Base-by-base conservation (phyloP, 2,113 vertebrate species). In the Protobothrops flavoviridis region DNA sequence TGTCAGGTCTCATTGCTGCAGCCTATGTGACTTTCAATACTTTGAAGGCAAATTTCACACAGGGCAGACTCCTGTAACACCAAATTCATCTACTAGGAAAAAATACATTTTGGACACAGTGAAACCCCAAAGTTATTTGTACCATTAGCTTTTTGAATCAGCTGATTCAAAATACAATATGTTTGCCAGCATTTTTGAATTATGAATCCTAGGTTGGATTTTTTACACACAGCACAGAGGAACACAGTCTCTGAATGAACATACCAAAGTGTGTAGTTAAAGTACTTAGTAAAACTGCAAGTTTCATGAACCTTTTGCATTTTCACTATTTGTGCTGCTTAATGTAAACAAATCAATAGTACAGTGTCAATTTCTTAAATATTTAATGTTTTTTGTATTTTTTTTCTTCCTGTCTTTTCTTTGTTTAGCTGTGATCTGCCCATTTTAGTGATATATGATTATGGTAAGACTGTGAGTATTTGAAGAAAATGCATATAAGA, bases 391-490 rank as follows among this genome's bases (percentile, higher is more conserved):
- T 0, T 3, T 59, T 12, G 8, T 74, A 29, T 89, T 93, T 92
- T 0, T 90, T 91, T 90, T 61, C 55, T 81, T 3, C 17, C 23
- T 21, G 85, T 92, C 91, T 61, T 94, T 61, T 61, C 8, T 64
- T 64, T 10, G 45, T 55, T 92, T 92, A 87, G 0, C 89, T 95
- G 39, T 55, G 21, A 85, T 91, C 55, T 26, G 57, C 24, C 24
- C 39, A 88, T 91, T 64, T 11, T 2, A 39, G 29, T 50, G 48
- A 11, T 15, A 45, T 91, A 45, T 91, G 89, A 93, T n/a, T 91
- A 57, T 56, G 91, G 33, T 94, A 96, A 95, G 87, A 90, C 93
- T 61, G 94, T 95, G 91, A 85, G 85, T 92, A 92, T 89, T 21
- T 96, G 57, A 59, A 39, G n/a, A 45, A 48, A 39, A n/a, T 86